Evolutionary conservation across 2,797 vertebrate species (phyloP).

Genomic region (Limosa lapponica): DNA sequence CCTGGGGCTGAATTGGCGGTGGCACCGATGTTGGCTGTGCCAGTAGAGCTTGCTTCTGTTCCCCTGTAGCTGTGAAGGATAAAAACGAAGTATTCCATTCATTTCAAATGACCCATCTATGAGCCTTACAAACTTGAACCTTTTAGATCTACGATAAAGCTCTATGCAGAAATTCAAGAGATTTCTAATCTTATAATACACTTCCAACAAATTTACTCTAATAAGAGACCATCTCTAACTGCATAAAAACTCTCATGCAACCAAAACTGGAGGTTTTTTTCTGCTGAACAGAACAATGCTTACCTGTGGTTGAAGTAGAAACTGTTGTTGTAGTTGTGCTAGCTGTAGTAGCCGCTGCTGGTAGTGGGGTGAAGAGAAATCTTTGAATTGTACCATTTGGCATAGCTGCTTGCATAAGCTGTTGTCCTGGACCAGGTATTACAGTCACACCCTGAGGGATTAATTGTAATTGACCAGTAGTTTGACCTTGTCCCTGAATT

Average conservation of each 20-base stretch:
- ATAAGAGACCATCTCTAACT: background rate
- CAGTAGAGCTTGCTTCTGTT: constrained; percentile 80
- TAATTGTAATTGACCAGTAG: constrained; percentile 93
- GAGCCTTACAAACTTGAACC: background rate
- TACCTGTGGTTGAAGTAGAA: constrained; percentile 84
- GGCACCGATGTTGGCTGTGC: constrained; percentile 78
- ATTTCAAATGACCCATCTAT: background rate
- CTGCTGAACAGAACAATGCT: background rate
- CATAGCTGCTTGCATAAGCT: constrained; percentile 97
- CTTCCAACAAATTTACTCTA: background rate
- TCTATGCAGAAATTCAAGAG: background rate
- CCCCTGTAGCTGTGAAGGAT: constrained; percentile 70
- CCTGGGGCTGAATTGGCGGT: constrained; percentile 68
- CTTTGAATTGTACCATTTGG: constrained; percentile 95
- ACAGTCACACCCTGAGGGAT: constrained; percentile 95
- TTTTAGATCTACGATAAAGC: background rate
- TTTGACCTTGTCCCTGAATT: constrained; percentile 97
- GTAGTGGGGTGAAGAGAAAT: constrained; percentile 94
- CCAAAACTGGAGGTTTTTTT: fast-evolving
- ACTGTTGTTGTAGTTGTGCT: constrained; percentile 81
- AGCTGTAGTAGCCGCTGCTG: constrained; percentile 78
- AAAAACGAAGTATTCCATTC: background rate
- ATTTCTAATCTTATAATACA: background rate
- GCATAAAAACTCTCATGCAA: background rate
- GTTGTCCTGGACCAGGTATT: constrained; percentile 94